Evolutionary conservation across 2,797 vertebrate genomes (phyloP), one percentile per base, ranked within the genome.

Genomic region (Tragopan temminckii): DNA sequence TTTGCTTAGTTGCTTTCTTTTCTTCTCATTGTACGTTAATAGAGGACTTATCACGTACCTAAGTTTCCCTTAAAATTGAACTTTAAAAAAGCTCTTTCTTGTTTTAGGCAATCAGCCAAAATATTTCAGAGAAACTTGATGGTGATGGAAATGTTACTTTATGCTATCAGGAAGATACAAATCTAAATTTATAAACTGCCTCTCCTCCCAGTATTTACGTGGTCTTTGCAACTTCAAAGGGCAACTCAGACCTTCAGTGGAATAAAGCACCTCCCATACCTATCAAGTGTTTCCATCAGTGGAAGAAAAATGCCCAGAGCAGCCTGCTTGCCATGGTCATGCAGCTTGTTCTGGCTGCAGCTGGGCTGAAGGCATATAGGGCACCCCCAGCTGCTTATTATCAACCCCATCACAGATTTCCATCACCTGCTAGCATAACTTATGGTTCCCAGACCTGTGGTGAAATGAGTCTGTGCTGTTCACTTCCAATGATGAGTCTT

Each of bases 371-470:
- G 50, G 23, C 46, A 48, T 12, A 13, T 7, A 24, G 23, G 23
- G 19, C 77, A 42, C 13, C 17, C 62, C 38, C 13, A 79, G 42
- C 31, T 72, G 50, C n/a, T 91, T 48, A 16, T 40, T 55, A 36
- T 74, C 92, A 81, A 46, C 43, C 23, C 27, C 78, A 67, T 9
- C 16, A 36, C 0, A 25, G 67, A 50, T 63, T 55, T 57, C 20
- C 67, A 86, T 11, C 55, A 84, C 43, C 90, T 94, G 71, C 90
- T 78, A 63, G 83, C 31, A 63, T 46, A 91, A 94, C 93, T 90
- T 14, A 35, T 67, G 31, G 80, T 78, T 90, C 63, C 23, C 43
- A 40, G 76, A 0, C 14, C 46, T 13, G 29, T 77, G 75, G 59
- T 40, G 94, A 79, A 94, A 93, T 1, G 21, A 92, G 58, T 57